Conservation (phyloP, 2,113 vertebrate genomes). For the Misgurnus mizolepis region DNA sequence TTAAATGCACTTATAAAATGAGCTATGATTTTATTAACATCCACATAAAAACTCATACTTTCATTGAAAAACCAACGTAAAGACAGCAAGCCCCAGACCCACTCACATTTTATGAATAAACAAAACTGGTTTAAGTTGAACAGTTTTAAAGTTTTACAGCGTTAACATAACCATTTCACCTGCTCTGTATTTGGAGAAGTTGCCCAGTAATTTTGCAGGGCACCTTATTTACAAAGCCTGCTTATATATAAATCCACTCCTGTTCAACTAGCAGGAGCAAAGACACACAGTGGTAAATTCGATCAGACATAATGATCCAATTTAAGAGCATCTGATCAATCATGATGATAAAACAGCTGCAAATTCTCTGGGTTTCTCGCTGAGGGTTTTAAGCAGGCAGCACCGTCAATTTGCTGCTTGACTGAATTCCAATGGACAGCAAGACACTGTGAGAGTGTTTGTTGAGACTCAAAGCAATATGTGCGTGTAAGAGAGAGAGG, state of each 20-base stretch:
- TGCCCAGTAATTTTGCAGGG: conserved; percentile 41
- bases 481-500: conserved; percentile 41
- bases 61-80: conserved; percentile 19
- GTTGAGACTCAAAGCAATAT: conserved; percentile 70
- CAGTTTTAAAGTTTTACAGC: conserved; percentile 45
- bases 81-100: conserved; percentile 13
- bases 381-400: conserved; percentile 57
- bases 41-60: conserved; percentile 20
- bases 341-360: conserved; percentile 21
- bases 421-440: conserved; percentile 70
- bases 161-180: conserved; percentile 49
- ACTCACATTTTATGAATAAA: neutral
- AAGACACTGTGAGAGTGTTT: conserved; percentile 67
- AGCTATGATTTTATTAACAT: conserved; percentile 34
- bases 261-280: conserved; percentile 11
- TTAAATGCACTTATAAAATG: conserved; percentile 25
- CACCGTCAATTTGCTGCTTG: conserved; percentile 69
- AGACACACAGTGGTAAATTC: neutral
- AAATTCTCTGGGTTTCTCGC: conserved; percentile 63
- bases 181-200: conserved; percentile 45
- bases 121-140: conserved; percentile 32
- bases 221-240: conserved; percentile 45
- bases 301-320: conserved; percentile 45
- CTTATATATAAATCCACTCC: conserved; percentile 39
- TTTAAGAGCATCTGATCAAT: conserved; percentile 45